phyloP scores from a whole-genome alignment of 2,888 invertebrate species.

The Serrognathus titanus region DNA sequence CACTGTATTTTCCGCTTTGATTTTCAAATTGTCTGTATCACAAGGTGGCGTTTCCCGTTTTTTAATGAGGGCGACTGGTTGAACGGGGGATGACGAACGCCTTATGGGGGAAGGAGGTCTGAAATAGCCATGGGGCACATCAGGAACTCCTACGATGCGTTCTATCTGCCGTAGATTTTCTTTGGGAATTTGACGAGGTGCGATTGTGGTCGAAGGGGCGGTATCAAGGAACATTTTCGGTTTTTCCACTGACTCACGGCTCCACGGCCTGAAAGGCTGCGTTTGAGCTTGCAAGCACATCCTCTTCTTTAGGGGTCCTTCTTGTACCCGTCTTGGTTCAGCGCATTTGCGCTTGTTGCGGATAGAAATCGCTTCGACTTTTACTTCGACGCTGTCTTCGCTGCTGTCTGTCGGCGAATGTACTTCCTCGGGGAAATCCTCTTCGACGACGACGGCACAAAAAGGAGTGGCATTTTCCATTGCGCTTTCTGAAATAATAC shows the following conservation, averaged over 20 bases:
- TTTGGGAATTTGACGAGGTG: constrained; percentile 3
- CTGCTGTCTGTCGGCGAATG: constrained; percentile 63
- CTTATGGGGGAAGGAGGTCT: constrained; percentile 40
- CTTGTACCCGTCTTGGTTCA: constrained; percentile 62
- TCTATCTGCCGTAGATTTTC: not conserved
- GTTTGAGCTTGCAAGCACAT: constrained; percentile 51
- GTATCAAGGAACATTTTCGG: not conserved
- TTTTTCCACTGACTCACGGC: constrained; percentile 34
- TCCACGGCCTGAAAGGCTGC: constrained; percentile 66
- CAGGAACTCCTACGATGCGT: constrained; percentile 3
- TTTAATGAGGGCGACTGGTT: constrained; percentile 20
- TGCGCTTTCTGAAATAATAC: constrained; percentile 4
- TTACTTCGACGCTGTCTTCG: constrained; percentile 65
- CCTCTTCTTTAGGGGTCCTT: constrained; percentile 68
- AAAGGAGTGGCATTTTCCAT: constrained; percentile 13
- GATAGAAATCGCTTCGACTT: constrained; percentile 58
- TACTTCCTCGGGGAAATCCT: constrained; percentile 52
- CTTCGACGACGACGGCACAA: constrained; percentile 47
- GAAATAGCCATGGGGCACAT: constrained; percentile 30
- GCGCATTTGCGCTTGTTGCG: constrained; percentile 65
- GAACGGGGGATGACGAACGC: constrained; percentile 35
- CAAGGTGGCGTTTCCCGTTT: constrained; percentile 13
- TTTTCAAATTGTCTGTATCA: constrained; percentile 12
- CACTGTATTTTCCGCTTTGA: constrained; percentile 16
- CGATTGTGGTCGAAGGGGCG: constrained; percentile 13